A percentile compares a stretch with the other conserved stretches of the same genome.
phyloP scores from a whole-genome alignment of 2,113 vertebrate species.

The Protobothrops flavoviridis region DNA sequence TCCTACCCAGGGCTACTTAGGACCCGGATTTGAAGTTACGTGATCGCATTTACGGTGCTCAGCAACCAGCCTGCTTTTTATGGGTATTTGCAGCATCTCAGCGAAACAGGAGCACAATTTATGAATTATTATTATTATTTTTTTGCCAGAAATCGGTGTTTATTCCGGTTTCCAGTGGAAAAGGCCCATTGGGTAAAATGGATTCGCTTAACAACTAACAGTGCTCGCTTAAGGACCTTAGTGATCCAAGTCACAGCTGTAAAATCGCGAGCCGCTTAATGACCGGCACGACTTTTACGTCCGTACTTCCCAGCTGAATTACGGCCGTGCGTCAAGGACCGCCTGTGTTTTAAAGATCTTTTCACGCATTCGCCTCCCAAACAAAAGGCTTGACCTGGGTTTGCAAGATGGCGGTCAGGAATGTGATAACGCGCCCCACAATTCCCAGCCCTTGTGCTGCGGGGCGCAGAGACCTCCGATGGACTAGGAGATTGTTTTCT shows the following conservation, averaged over 20 bases:
- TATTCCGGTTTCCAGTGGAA: too few species aligned
- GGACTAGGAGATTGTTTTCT: neutral
- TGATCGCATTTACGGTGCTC: too few species aligned
- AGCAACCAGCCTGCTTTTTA: too few species aligned
- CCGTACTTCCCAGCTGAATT: neutral
- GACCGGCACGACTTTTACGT: neutral
- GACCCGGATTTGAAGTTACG: too few species aligned
- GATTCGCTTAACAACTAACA: too few species aligned
- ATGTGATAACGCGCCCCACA: too few species aligned
- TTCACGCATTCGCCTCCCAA: rapidly evolving
- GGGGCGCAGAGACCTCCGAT: neutral
- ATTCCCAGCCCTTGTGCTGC: neutral
- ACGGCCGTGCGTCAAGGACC: neutral
- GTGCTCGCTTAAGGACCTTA: neutral
- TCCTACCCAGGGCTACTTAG: too few species aligned
- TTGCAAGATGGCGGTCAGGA: neutral
- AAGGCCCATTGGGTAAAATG: too few species aligned
- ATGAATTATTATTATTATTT: neutral
- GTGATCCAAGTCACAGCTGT: neutral
- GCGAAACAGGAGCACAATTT: neutral
- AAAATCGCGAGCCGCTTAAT: neutral
- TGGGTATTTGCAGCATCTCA: too few species aligned
- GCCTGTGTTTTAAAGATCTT: neutral
- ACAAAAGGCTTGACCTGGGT: neutral
- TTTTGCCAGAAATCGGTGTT: neutral